A percentile compares a stretch with the other conserved stretches of the same genome.
These are phyloP conservation scores for Leptopilina clavipes DNA, from an alignment of 1,140 invertebrate genomes.

Conservation along the genomic window DNA sequence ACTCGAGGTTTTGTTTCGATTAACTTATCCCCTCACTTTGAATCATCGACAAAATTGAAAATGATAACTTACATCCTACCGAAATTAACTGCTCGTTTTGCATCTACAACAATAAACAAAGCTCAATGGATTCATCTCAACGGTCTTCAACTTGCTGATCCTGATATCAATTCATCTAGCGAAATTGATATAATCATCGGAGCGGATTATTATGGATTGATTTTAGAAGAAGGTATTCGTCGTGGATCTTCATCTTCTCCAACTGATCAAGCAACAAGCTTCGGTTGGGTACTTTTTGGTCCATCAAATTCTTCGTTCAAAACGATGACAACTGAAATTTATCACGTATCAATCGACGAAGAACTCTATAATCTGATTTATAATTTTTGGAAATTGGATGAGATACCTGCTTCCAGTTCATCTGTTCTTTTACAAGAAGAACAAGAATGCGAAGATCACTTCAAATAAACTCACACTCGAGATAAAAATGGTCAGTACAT, in stretches of 20 bases:
- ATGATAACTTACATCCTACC: not conserved
- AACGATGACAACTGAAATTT: not conserved
- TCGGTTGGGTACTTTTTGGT: not conserved
- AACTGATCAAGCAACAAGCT: not conserved
- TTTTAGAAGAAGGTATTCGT: not conserved
- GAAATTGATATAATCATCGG: not conserved
- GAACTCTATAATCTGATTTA: not conserved
- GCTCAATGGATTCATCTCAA: not conserved
- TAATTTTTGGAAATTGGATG: not conserved
- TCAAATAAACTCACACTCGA: not conserved
- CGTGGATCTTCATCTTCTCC: not conserved
- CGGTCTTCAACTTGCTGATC: not conserved
- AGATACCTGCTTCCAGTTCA: not conserved
- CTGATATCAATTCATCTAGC: not conserved
- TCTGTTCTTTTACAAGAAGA: not conserved
- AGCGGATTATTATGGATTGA: not conserved
- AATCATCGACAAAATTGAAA: not conserved
- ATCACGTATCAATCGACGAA: not conserved
- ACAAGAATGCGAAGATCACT: not conserved
- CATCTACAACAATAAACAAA: not conserved
- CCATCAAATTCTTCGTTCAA: not conserved
- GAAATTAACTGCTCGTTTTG: not conserved
- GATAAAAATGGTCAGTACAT: not conserved
- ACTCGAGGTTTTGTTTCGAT: not conserved
- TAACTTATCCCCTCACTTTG: not conserved